These are phyloP conservation scores for Epizoanthus stellaris DNA, from an alignment of 92 coral and sea anemone genomes.

Conservation along the genomic window DNA sequence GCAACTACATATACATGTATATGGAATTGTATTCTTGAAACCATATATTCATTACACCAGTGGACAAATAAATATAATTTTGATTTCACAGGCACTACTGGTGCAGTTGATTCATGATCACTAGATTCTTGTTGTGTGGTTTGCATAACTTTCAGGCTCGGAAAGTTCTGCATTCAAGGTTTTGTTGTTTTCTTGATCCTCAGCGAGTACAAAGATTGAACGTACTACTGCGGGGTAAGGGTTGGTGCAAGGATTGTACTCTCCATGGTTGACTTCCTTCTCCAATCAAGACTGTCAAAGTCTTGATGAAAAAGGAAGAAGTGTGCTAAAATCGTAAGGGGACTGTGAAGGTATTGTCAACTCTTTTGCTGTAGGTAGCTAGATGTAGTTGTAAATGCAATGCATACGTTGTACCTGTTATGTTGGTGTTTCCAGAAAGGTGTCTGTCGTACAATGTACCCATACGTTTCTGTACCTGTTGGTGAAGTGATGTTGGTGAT, in stretches of 20 bases:
- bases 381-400: background rate
- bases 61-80: too few species aligned
- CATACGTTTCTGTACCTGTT: too few species aligned
- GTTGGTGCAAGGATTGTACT: slow-evolving; percentile 26
- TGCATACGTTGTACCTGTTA: background rate
- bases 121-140: background rate
- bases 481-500: too few species aligned
- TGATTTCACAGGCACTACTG: too few species aligned
- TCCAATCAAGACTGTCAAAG: slow-evolving; percentile 82
- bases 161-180: slow-evolving; percentile 13
- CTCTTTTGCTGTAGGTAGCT: background rate
- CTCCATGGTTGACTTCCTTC: slow-evolving; percentile 93
- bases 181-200: slow-evolving; percentile 26
- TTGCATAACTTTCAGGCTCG: background rate
- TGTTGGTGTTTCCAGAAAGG: background rate
- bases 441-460: too few species aligned
- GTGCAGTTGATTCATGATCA: background rate
- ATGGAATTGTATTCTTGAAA: too few species aligned
- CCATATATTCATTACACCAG: too few species aligned
- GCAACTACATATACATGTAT: too few species aligned
- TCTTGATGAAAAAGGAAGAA: slow-evolving; percentile 96
- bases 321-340: slow-evolving; percentile 17
- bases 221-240: slow-evolving; percentile 22
- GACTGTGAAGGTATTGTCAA: slow-evolving; percentile 20
- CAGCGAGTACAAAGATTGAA: slow-evolving; percentile 26